phyloP scores from a whole-genome alignment of 2,113 vertebrate species.

The Seriola dumerili region DNA sequence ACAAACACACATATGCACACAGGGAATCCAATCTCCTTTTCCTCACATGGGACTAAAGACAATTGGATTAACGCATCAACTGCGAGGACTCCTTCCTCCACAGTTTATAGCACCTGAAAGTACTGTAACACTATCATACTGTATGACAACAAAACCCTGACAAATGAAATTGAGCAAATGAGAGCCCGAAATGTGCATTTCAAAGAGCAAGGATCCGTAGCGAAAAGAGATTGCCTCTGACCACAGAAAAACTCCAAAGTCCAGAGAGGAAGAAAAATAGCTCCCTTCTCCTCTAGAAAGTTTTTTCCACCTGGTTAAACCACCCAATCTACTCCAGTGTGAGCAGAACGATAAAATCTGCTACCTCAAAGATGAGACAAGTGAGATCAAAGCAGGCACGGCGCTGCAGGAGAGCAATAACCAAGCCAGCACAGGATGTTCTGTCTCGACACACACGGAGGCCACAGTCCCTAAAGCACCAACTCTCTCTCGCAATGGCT shows the following conservation, averaged over 20 bases:
- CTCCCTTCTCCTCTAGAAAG: conserved; percentile 38
- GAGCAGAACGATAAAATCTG: conserved; percentile 60
- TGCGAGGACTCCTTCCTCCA: conserved; percentile 13
- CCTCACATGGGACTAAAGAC: conserved; percentile 51
- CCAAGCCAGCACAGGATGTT: conserved; percentile 59
- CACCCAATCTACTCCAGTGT: conserved; percentile 49
- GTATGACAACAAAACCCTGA: conserved; percentile 34
- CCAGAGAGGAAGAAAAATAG: conserved; percentile 30
- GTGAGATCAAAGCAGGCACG: conserved; percentile 66
- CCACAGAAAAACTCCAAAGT: conserved; percentile 16
- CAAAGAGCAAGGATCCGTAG: conserved; percentile 8
- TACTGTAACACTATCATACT: conserved; percentile 32
- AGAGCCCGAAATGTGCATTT: conserved; percentile 23
- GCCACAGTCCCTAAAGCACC: conserved; percentile 31
- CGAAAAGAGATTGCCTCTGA: conserved; percentile 22
- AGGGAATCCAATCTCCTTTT: conserved; percentile 50
- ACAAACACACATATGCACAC: conserved; percentile 44
- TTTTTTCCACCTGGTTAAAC: conserved; percentile 73
- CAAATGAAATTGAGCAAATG: conserved; percentile 26
- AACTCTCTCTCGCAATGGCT: neutral
- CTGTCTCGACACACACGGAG: conserved; percentile 28
- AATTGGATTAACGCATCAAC: conserved; percentile 63
- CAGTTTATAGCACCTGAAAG: conserved; percentile 50
- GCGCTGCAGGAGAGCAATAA: conserved; percentile 51
- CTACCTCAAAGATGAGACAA: conserved; percentile 44